Evolutionary conservation across 2,113 vertebrate genomes (phyloP).

Genomic region (Mola mola): DNA sequence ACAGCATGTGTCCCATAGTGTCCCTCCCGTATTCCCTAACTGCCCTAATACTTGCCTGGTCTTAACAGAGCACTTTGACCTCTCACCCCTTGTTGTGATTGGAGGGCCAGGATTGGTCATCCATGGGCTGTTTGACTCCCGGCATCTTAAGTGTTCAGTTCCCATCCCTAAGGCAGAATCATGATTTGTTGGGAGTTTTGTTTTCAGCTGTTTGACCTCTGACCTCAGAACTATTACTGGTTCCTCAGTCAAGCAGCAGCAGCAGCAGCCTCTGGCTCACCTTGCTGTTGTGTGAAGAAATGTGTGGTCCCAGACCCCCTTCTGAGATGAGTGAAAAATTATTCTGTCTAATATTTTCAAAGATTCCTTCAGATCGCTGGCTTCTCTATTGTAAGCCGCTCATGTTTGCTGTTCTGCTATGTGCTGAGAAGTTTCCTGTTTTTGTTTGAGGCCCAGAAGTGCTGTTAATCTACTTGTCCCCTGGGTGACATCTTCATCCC

Average conservation of each 20-base stretch:
- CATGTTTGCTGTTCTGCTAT: constrained; percentile 28
- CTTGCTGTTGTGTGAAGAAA: constrained; percentile 19
- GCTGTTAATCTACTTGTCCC: constrained; percentile 64
- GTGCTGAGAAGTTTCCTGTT: constrained; percentile 45
- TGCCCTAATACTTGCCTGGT: constrained; percentile 46
- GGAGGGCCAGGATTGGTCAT: constrained; percentile 53
- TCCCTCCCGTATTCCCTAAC: constrained; percentile 30
- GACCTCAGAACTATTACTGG: constrained; percentile 29
- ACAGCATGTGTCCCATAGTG: constrained; percentile 11
- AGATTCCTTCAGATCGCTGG: constrained; percentile 6
- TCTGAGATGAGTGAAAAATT: not conserved
- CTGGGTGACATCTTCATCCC: constrained; percentile 43
- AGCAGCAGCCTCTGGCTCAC: constrained; percentile 28
- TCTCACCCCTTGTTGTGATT: constrained; percentile 66
- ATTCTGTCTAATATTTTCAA: constrained; percentile 11
- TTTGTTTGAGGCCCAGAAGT: constrained; percentile 41
- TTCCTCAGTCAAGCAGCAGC: constrained; percentile 16
- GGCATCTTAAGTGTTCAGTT: constrained; percentile 74
- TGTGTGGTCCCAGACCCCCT: constrained; percentile 29
- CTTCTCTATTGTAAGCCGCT: constrained; percentile 3
- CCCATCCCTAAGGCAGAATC: constrained; percentile 59
- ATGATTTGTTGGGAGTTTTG: constrained; percentile 47
- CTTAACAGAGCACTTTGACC: constrained; percentile 66
- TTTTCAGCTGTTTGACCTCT: constrained; percentile 73
- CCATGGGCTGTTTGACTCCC: constrained; percentile 62